Evolutionary conservation across 2,888 invertebrate species (phyloP).

Genomic region (Pristionchus mayeri): DNA sequence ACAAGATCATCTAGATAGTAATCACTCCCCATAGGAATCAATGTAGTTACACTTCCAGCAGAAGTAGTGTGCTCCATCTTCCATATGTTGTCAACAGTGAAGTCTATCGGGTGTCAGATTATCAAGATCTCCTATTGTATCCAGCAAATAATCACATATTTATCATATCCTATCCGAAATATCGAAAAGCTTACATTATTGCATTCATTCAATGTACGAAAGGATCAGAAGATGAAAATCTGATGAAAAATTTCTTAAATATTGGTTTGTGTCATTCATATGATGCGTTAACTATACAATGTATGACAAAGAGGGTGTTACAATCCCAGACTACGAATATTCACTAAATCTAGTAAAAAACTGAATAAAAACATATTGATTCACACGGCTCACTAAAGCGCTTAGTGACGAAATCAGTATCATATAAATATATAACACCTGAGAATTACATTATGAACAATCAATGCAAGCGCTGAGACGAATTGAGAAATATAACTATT

Average conservation of each 20-base stretch:
- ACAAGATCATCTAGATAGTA: not conserved
- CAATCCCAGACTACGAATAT: not conserved
- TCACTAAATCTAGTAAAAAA: not conserved
- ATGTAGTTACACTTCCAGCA: no score
- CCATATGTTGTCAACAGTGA: not conserved
- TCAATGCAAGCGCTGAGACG: not conserved
- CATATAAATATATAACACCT: no score
- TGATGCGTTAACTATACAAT: not conserved
- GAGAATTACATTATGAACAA: not conserved
- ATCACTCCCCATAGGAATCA: not conserved
- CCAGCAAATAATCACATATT: conserved; percentile 20
- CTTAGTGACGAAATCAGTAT: no score
- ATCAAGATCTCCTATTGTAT: not conserved
- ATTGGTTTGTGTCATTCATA: not conserved
- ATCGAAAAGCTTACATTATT: not conserved
- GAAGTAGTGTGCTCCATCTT: conserved; percentile 1
- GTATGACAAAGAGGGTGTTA: not conserved
- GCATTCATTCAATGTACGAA: not conserved
- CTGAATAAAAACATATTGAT: no score
- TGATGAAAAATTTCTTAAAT: not conserved
- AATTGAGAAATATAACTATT: not conserved
- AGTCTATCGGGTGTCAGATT: not conserved
- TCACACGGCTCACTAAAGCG: no score
- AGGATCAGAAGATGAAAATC: not conserved
- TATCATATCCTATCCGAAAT: no score